phyloP scores from a whole-genome alignment of 2,113 vertebrate species.

The Eurystomus gularis region DNA sequence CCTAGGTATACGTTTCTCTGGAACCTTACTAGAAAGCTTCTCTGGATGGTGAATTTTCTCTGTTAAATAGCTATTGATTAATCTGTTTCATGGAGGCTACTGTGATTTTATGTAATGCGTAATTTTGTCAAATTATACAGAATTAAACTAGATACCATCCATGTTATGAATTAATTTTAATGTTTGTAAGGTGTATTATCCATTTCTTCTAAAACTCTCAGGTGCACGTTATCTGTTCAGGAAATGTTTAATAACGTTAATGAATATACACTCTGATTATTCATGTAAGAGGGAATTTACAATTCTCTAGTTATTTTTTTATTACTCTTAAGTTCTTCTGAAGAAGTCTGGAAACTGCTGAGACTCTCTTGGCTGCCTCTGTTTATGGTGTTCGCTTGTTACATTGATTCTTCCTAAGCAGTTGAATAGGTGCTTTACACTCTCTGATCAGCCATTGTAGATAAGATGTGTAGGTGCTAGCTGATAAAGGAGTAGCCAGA shows the following conservation, averaged over 20 bases:
- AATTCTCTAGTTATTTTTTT: no score
- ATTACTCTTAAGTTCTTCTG: no score
- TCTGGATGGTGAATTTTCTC: background rate
- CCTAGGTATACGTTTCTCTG: background rate
- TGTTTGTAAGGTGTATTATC: background rate
- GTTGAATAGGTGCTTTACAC: no score
- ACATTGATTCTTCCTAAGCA: no score
- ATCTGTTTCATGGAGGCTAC: background rate
- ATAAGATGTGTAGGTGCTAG: no score
- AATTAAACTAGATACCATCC: background rate
- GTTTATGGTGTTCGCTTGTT: no score
- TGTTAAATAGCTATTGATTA: background rate
- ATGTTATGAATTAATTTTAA: background rate
- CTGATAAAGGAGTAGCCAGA: no score
- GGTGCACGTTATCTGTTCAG: background rate
- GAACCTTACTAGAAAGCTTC: background rate
- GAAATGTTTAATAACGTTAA: background rate
- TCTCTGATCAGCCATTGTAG: no score
- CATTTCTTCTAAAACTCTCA: background rate
- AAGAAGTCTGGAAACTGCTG: no score
- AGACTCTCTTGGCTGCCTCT: no score
- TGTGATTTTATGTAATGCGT: background rate
- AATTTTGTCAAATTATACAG: background rate
- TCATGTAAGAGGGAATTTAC: no score
- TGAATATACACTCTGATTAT: no score